phyloP scores from a whole-genome alignment of 2,797 vertebrate genomes.

The Helicolenus hilgendorfi region DNA sequence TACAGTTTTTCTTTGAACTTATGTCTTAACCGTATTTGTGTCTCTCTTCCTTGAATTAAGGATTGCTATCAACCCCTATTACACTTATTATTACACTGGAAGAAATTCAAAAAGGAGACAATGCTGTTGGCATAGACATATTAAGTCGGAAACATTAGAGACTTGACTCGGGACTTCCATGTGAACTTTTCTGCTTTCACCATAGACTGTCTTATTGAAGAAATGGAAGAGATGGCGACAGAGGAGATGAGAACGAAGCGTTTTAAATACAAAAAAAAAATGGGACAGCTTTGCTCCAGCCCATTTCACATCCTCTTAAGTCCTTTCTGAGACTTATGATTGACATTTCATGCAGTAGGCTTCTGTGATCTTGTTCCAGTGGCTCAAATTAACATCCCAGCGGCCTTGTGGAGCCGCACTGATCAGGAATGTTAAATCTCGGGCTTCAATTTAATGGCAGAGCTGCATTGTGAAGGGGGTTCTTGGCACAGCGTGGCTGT shows the following conservation, averaged over 20 bases:
- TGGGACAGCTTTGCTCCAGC: not conserved
- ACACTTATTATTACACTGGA: not conserved
- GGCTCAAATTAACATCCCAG: constrained; percentile 50
- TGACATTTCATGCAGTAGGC: constrained; percentile 35
- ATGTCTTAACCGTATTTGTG: not conserved
- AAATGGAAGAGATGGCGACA: not conserved
- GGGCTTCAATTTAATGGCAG: constrained; percentile 46
- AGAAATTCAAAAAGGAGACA: not conserved
- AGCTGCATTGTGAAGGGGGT: constrained; percentile 43
- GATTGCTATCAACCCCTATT: not conserved
- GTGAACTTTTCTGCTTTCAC: not conserved
- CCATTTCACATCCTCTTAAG: constrained; percentile 16
- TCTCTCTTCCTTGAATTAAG: not conserved
- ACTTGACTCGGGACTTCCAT: not conserved
- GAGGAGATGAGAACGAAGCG: not conserved
- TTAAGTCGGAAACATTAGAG: not conserved
- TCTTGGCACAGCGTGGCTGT: constrained; percentile 33
- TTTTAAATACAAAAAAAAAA: constrained; percentile 2
- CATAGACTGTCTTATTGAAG: not conserved
- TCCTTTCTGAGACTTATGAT: constrained; percentile 22
- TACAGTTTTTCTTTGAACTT: not conserved
- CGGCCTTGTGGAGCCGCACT: constrained; percentile 24
- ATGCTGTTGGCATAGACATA: not conserved
- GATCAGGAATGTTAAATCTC: constrained; percentile 63
- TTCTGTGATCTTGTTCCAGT: constrained; percentile 49